Evolutionary conservation across 2,113 vertebrate species (phyloP), one percentile per base, ranked within the genome.

Genomic region (Calypte anna): DNA sequence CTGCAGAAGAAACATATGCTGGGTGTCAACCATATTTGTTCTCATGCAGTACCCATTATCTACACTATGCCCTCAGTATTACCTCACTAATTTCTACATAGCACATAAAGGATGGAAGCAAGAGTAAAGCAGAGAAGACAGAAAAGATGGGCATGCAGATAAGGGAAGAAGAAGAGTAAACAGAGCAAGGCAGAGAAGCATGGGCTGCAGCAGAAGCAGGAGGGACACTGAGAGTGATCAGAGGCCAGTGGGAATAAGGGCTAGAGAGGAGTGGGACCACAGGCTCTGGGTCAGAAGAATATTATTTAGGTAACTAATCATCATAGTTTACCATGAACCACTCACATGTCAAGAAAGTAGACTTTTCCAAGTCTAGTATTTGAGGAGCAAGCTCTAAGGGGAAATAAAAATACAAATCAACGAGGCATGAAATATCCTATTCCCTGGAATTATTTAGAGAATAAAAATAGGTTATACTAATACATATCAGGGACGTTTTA

Each of bases 221-320:
- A 92, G 9, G 5, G 11, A 9, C 3, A 10, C 44, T 67, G 12
- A 0, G 1, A 9, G 12, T 38, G 21, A 27, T 43, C 13, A 21
- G 57, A 62, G 90, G 6, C 8, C 30, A 44, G 13, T 43, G 16
- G 12, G 12, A 74, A 67, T 6, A 33, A 14, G 38, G 82, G 4
- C 3, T 48, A 38, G 38, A 53, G 10, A 18, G 7, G 12, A 69
- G 8, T 20, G 5, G 10, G 3, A 72, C 18, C 20, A 51, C 20
- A 40, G 7, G 12, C 23, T 74, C 17, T 74, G 28, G 3, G 12
- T 2, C 9, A 82, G 72, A 79, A 67, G 9, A 40, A 0, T 0
- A 1, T 17, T n/a, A 43, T 67, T 75, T 24, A 59, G 27, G 38
- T 43, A 70, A 44, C 4, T 7, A 40, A n/a, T 38, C 4, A 64